Evolutionary conservation across 2,888 invertebrate species (phyloP), one percentile per base, ranked within the genome.

Genomic region (Agelastica alni): DNA sequence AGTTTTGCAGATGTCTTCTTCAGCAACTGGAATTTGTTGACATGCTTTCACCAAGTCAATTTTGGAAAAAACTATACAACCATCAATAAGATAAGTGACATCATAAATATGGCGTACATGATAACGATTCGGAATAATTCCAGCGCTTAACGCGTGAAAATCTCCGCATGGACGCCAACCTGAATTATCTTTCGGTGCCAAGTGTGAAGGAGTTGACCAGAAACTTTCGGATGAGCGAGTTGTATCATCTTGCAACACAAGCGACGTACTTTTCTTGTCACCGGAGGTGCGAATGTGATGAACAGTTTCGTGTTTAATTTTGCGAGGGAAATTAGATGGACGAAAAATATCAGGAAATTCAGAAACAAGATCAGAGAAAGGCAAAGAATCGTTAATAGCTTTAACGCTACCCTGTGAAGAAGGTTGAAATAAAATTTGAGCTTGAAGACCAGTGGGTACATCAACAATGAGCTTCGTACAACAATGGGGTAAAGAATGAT

Each of bases 61-160:
- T 32, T 32, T 32, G 4, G 32, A 32, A 12, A 32, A 32, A 4
- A 32, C n/a, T 4, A n/a, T 32, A 32, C 32, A n/a, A n/a, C n/a
- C n/a, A n/a, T n/a, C n/a, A n/a, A n/a, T n/a, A n/a, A n/a, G n/a
- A n/a, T n/a, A n/a, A n/a, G 32, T 32, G 32, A n/a, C 32, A 32
- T 32, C 32, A n/a, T 32, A 12, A 32, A 32, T 32, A 12, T n/a
- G 32, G n/a, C 32, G 32, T 6, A 32, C 4, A 32, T 4, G n/a
- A 6, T 32, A 32, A 32, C 32, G 32, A 32, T 32, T n/a, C 32
- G n/a, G n/a, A 32, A 32, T 32, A 4, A n/a, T 32, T 32, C 32
- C 5, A 32, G 32, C 32, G 4, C n/a, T 32, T n/a, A n/a, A 32
- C n/a, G 32, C 13, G 13, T n/a, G 32, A 32, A 32, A 32, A 32